A percentile compares a stretch with the other conserved stretches of the same genome.
Conservation (phyloP, 2,888 invertebrate genomes). For the Tineola bisselliella region DNA sequence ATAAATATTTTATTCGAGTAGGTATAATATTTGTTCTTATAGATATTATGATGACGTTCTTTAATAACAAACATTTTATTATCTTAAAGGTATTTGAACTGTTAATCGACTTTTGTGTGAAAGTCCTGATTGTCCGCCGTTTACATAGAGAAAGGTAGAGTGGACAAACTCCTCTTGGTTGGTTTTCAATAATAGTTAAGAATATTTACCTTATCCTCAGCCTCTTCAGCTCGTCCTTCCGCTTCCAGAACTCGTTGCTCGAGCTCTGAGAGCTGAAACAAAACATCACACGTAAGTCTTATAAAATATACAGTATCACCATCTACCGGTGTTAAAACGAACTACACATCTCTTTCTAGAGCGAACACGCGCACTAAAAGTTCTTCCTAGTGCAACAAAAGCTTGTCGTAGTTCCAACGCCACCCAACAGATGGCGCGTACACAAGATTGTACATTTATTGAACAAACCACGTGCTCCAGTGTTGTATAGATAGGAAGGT, state of each 20-base stretch:
- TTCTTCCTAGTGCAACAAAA: constrained; percentile 17
- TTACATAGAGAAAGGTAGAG: too few relatives aligned
- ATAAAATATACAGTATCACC: constrained; percentile 27
- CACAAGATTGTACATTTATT: constrained; percentile 35
- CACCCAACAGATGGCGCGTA: constrained; percentile 53
- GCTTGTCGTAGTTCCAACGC: constrained; percentile 26
- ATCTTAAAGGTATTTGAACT: too few relatives aligned
- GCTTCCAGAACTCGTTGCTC: constrained; percentile 93
- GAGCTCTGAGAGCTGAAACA: constrained; percentile 90
- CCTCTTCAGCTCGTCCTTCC: constrained; percentile 91
- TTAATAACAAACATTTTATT: too few relatives aligned
- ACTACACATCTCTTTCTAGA: constrained; percentile 16
- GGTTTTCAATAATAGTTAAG: not conserved
- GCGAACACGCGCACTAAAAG: constrained; percentile 9
- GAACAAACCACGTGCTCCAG: constrained; percentile 48
- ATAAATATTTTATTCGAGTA: too few relatives aligned
- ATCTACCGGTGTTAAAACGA: constrained; percentile 27
- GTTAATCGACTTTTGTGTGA: too few relatives aligned
- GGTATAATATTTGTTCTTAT: too few relatives aligned
- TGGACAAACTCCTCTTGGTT: too few relatives aligned
- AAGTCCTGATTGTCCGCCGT: too few relatives aligned
- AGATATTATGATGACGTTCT: too few relatives aligned
- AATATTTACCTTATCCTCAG: constrained; percentile 86
- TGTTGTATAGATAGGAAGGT: not conserved
- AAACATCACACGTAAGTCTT: constrained; percentile 13